These are phyloP conservation scores for Isurus oxyrinchus DNA, from an alignment of 2,113 vertebrate genomes.

Conservation along the genomic window DNA sequence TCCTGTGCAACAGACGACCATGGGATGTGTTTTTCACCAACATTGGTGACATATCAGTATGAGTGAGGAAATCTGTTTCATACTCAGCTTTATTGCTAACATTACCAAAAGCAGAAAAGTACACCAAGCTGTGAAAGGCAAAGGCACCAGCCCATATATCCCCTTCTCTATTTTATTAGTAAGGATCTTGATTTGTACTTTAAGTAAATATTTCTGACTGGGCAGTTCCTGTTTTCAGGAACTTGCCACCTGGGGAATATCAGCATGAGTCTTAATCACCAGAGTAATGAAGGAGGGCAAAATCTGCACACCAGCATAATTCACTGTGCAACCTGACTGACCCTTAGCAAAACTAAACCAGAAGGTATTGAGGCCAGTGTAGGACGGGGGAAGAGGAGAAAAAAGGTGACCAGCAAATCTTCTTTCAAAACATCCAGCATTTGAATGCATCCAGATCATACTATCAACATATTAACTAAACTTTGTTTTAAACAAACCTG, in stretches of 20 bases:
- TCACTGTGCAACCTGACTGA: background rate
- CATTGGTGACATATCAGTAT: background rate
- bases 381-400: background rate
- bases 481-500: constrained; percentile 28
- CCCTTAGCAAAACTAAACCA: background rate
- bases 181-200: background rate
- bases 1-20: no score
- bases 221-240: background rate
- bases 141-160: background rate
- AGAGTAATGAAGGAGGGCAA: background rate
- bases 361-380: background rate
- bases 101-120: background rate
- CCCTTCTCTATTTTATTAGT: background rate
- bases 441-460: background rate
- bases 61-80: background rate
- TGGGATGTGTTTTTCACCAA: background rate
- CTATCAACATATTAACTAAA: background rate
- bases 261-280: background rate
- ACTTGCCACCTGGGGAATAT: background rate
- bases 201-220: background rate
- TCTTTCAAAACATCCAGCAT: background rate
- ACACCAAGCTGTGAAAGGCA: background rate
- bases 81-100: background rate
- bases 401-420: background rate
- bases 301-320: background rate